Conservation (phyloP, 2,113 vertebrate species). For the Podarcis muralis region DNA sequence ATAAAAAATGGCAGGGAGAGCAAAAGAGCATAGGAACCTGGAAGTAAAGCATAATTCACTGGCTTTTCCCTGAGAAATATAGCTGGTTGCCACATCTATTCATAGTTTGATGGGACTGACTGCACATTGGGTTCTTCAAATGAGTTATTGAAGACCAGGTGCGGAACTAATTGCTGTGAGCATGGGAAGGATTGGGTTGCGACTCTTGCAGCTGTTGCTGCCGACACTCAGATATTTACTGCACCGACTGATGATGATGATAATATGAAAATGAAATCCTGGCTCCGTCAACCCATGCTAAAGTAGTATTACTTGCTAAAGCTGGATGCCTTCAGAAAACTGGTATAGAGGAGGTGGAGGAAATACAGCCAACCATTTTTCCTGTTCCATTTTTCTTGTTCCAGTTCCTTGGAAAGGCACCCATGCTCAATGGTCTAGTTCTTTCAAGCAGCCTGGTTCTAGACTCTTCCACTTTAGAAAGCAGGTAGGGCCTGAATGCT, state of each 20-base stretch:
- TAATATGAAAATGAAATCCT: neutral
- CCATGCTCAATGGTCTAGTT: neutral
- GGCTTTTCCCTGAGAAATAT: neutral
- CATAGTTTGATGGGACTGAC: neutral
- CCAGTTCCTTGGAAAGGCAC: neutral
- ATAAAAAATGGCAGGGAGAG: neutral
- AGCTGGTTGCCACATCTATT: neutral
- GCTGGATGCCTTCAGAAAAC: neutral
- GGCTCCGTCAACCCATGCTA: neutral
- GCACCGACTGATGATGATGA: neutral
- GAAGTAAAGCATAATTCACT: neutral
- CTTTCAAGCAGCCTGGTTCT: neutral
- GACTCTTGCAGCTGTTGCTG: neutral
- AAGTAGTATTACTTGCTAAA: neutral
- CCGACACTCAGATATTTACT: conserved; percentile 8
- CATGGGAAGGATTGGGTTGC: neutral
- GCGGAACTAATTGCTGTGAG: conserved; percentile 9
- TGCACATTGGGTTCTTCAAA: neutral
- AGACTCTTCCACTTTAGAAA: neutral
- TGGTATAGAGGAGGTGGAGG: too few species aligned
- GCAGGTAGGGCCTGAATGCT: neutral
- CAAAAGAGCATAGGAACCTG: neutral
- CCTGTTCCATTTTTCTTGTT: neutral
- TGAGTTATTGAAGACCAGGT: neutral
- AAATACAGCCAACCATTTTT: neutral